Base-by-base conservation (phyloP, 2,888 invertebrate species). In the Ormyrus rosae region DNA sequence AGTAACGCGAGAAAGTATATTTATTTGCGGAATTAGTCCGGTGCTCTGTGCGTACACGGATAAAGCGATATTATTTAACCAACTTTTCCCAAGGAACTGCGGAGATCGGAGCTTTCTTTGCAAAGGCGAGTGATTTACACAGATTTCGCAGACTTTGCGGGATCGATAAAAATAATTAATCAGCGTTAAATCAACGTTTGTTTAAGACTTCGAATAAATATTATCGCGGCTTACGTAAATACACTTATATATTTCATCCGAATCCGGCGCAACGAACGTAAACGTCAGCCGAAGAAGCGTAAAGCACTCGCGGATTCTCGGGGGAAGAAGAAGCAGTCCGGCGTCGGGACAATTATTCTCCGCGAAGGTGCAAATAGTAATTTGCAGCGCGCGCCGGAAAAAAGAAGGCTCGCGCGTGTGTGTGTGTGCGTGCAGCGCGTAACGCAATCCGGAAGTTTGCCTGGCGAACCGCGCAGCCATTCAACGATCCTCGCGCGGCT, bases 361-460 rank as follows among this genome's bases (percentile, higher is more conserved):
- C 7, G 34, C 9, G 68, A 55, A 11, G 7, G 45, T 55, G 68
- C 55, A 60, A 60, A 60, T 60, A 58, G 58, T 0, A 58, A 58
- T 58, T 58, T 11, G 58, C n/a, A 11, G 58, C 45, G 34, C 34
- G n/a, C 8, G 1, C 60, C 0, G 34, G 34, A 60, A 60, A 19
- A 60, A 60, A 19, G 34, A 19, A 60, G n/a, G 8, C 9, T n/a
- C 56, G 34, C 45, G n/a, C 48, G 48, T 0, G n/a, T 0, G 10
- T 34, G 60, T 34, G 34, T 34, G 34, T 7, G n/a, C n/a, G 60
- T 8, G 13, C 58, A 34, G n/a, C 19, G 58, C 73, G 77, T 61
- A 77, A 79, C 65, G 70, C 78, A 85, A 85, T 87, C 86, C 86
- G 86, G 87, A 87, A 86, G 86, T 84, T 64, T 82, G 65, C 63